Evolutionary conservation across 1,140 invertebrate genomes (phyloP).

Genomic region (Polyergus mexicanus): DNA sequence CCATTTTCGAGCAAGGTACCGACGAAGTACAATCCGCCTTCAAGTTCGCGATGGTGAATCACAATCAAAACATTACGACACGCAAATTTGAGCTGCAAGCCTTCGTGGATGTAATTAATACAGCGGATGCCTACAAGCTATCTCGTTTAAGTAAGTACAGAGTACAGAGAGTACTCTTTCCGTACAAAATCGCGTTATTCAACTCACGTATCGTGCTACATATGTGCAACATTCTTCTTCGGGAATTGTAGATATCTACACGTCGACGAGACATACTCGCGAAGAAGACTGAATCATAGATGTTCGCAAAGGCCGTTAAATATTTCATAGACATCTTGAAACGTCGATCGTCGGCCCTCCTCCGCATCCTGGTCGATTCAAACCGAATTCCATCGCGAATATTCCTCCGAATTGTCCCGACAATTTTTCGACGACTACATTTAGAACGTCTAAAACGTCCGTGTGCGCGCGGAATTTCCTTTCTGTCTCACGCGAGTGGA

Average conservation of each 20-base stretch:
- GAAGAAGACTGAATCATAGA: constrained; percentile 36
- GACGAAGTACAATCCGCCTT: constrained; percentile 96
- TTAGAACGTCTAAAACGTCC: constrained; percentile 31
- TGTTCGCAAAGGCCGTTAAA: constrained; percentile 63
- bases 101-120: constrained; percentile 96
- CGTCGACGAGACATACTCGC: constrained; percentile 20
- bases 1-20: constrained; percentile 95
- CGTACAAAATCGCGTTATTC: constrained; percentile 14
- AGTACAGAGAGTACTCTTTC: constrained; percentile 4
- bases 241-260: constrained; percentile 34
- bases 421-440: constrained; percentile 62
- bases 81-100: constrained; percentile 93
- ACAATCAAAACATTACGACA: constrained; percentile 92
- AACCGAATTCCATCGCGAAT: constrained; percentile 58
- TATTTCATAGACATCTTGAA: constrained; percentile 60
- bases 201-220: constrained; percentile 1
- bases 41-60: constrained; percentile 93
- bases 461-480: constrained; percentile 36
- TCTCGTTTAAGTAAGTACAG: constrained; percentile 94
- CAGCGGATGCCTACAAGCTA: constrained; percentile 96
- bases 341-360: constrained; percentile 44
- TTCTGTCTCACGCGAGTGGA: constrained; percentile 41
- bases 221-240: constrained; percentile 39
- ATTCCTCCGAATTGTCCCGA: constrained; percentile 42
- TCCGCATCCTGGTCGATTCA: not conserved